phyloP scores from a whole-genome alignment of 1,140 invertebrate species.

The Papilio machaon region DNA sequence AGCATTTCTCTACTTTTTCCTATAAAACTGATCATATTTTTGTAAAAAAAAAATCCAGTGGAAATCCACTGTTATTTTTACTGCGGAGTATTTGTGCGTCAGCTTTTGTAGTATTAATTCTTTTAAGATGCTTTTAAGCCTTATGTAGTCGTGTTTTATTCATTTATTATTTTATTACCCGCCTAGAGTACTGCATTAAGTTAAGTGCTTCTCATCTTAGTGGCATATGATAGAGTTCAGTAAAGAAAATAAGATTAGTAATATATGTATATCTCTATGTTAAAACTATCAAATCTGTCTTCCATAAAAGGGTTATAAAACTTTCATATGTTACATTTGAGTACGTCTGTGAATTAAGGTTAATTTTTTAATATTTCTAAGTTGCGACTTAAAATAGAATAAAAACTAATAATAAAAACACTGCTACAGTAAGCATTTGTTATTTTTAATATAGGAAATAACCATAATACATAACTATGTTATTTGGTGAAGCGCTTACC shows the following conservation, averaged over 20 bases:
- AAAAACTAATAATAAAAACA: too few species aligned
- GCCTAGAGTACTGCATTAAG: slow-evolving; percentile 4
- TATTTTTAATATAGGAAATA: too few species aligned
- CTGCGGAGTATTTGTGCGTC: not conserved
- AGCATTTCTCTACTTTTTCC: not conserved
- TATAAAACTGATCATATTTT: not conserved
- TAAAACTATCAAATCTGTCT: not conserved
- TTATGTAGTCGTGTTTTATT: slow-evolving; percentile 1
- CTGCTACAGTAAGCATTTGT: too few species aligned
- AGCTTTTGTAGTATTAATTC: not conserved
- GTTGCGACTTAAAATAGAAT: too few species aligned
- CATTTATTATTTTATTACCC: slow-evolving; percentile 25
- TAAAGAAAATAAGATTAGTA: not conserved
- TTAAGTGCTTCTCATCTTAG: slow-evolving; percentile 4
- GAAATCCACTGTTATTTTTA: not conserved
- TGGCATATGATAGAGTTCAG: not conserved
- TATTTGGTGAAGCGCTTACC: too few species aligned
- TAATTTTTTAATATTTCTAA: too few species aligned
- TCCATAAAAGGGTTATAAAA: not conserved
- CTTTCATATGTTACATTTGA: too few species aligned
- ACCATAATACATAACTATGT: too few species aligned
- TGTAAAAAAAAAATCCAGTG: not conserved
- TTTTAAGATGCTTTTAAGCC: not conserved
- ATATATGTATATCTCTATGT: not conserved
- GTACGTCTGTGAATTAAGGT: too few species aligned